Percentiles rank a stretch among this genome's conserved stretches.
Evolutionary conservation across 2,797 vertebrate genomes (phyloP).

Genomic region (Myotis findleyi): DNA sequence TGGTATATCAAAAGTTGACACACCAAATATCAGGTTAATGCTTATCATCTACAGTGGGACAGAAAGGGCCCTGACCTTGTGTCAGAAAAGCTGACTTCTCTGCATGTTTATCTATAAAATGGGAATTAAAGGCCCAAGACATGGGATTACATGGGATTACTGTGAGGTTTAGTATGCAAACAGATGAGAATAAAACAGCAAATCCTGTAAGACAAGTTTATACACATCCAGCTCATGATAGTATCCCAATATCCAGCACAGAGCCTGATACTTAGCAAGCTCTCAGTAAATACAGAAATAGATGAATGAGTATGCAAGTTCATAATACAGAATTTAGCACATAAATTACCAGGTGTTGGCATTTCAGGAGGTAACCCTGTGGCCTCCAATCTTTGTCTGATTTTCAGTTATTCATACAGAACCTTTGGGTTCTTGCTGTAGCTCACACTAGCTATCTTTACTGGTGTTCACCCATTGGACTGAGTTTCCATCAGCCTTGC

Average conservation of each 20-base stretch:
- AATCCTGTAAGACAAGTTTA: not conserved
- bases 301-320: not conserved
- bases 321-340: not conserved
- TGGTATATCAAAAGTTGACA: constrained; percentile 40
- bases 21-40: constrained; percentile 61
- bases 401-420: not conserved
- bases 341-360: not conserved
- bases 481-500: not conserved
- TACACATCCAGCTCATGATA: not conserved
- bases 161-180: constrained; percentile 14
- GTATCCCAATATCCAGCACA: not conserved
- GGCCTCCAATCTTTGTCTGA: not conserved
- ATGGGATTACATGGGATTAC: not conserved
- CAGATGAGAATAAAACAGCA: not conserved
- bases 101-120: constrained; percentile 14
- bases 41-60: not conserved
- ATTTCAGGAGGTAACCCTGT: not conserved
- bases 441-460: not conserved
- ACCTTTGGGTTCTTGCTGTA: not conserved
- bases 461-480: not conserved
- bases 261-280: not conserved
- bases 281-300: not conserved
- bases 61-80: not conserved
- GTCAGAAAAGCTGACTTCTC: constrained; percentile 32
- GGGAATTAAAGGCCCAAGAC: constrained; percentile 8